Evolutionary conservation across 2,888 invertebrate genomes (phyloP).

Genomic region (Euplexia lucipara): DNA sequence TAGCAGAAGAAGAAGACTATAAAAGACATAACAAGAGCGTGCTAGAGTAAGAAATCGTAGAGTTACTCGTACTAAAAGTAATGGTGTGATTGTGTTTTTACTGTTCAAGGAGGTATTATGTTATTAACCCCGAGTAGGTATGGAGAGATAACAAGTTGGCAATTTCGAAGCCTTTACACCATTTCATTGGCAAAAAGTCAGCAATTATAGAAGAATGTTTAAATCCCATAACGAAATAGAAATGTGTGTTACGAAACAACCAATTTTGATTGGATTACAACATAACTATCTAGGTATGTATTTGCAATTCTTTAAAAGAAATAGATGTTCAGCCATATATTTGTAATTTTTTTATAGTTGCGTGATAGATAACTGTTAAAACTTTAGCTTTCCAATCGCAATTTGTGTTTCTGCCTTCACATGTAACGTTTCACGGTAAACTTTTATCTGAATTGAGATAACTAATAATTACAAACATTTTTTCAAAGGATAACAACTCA

Average conservation of each 20-base stretch:
- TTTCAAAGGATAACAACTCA: background rate
- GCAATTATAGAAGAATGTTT: conserved; percentile 51
- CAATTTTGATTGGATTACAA: conserved; percentile 37
- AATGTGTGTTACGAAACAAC: conserved; percentile 40
- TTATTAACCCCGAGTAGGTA: background rate
- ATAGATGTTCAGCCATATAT: conserved; percentile 57
- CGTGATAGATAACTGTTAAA: conserved; percentile 68
- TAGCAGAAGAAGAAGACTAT: too few relatives aligned
- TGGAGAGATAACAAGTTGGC: background rate
- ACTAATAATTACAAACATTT: too few relatives aligned
- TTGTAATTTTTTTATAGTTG: conserved; percentile 64
- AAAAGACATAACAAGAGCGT: too few relatives aligned
- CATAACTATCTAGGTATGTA: conserved; percentile 17
- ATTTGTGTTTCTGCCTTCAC: conserved; percentile 56
- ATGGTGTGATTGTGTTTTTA: too few relatives aligned
- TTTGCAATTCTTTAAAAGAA: conserved; percentile 54
- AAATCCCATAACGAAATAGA: conserved; percentile 40
- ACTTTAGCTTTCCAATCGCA: conserved; percentile 68
- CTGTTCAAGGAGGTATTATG: background rate
- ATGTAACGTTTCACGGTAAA: conserved; percentile 63
- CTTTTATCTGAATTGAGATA: too few relatives aligned
- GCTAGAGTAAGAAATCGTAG: too few relatives aligned
- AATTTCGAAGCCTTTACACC: background rate
- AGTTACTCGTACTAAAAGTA: too few relatives aligned
- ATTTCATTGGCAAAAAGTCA: conserved; percentile 31